Evolutionary conservation across 2,797 vertebrate species (phyloP).

Genomic region (Aplochiton taeniatus): DNA sequence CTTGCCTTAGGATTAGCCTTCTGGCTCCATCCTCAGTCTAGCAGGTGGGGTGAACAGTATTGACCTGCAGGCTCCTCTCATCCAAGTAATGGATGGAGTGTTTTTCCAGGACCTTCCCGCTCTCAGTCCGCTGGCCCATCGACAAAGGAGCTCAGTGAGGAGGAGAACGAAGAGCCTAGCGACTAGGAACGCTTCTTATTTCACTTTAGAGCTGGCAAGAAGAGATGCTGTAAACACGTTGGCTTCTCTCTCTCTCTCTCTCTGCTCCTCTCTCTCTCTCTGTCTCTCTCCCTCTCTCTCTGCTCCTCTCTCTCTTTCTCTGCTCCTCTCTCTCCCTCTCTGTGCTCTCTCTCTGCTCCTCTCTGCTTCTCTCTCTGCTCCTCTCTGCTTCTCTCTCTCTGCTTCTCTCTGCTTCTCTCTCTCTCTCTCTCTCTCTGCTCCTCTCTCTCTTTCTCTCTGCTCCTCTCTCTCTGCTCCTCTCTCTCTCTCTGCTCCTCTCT

Average conservation of each 20-base stretch:
- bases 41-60: conserved; percentile 16
- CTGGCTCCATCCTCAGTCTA: background rate
- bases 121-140: conserved; percentile 28
- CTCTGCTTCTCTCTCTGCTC: background rate
- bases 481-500: background rate
- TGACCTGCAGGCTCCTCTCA: conserved; percentile 4
- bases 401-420: too few species aligned
- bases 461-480: conserved; percentile 2
- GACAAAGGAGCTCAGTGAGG: conserved; percentile 21
- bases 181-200: conserved; percentile 3
- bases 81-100: conserved; percentile 19
- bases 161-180: background rate
- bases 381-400: conserved; percentile 1
- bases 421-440: background rate
- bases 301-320: background rate
- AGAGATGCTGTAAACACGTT: background rate
- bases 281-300: background rate
- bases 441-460: background rate
- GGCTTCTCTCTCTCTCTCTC: background rate
- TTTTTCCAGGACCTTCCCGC: conserved; percentile 22
- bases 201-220: conserved; percentile 2
- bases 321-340: conserved; percentile 13
- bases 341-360: background rate
- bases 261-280: background rate
- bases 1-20: too few species aligned